Conservation (phyloP, 2,888 invertebrate species). For the Dasysyrphus tricinctus region DNA sequence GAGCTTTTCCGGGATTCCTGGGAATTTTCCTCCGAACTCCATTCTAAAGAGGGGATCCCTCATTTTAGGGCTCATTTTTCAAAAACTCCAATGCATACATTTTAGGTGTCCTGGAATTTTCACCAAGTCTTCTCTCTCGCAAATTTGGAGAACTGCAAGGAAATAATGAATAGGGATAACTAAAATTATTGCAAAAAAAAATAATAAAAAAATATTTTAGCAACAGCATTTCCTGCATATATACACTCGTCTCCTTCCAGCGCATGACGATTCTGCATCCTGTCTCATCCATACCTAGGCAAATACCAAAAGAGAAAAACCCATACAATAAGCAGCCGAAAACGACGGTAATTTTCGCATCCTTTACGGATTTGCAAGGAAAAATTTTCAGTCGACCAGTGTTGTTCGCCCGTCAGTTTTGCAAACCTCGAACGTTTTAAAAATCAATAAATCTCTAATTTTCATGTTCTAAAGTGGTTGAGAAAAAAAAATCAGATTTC, state of each 20-base stretch:
- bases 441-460: slow-evolving; percentile 30
- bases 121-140: slow-evolving; percentile 30
- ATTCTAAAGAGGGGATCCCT: slow-evolving; percentile 19
- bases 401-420: slow-evolving; percentile 80
- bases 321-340: slow-evolving; percentile 45
- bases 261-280: slow-evolving; percentile 66
- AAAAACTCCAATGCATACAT: slow-evolving; percentile 47
- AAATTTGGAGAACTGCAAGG: slow-evolving; percentile 55
- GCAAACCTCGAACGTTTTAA: slow-evolving; percentile 72
- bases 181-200: slow-evolving; percentile 7
- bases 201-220: slow-evolving; percentile 34
- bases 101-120: slow-evolving; percentile 53
- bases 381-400: slow-evolving; percentile 81
- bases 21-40: slow-evolving; percentile 61
- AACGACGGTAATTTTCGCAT: slow-evolving; percentile 76
- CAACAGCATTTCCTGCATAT: slow-evolving; percentile 70
- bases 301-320: slow-evolving; percentile 51
- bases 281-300: slow-evolving; percentile 58
- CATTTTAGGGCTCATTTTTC: slow-evolving; percentile 9
- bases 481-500: slow-evolving; percentile 10
- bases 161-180: slow-evolving; percentile 44
- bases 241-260: slow-evolving; percentile 71
- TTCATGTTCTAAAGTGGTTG: slow-evolving; percentile 28
- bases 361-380: slow-evolving; percentile 79
- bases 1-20: slow-evolving; percentile 73